These are phyloP conservation scores for Malurus cyaneus DNA, from an alignment of 2,113 vertebrate species.

Conservation along the genomic window DNA sequence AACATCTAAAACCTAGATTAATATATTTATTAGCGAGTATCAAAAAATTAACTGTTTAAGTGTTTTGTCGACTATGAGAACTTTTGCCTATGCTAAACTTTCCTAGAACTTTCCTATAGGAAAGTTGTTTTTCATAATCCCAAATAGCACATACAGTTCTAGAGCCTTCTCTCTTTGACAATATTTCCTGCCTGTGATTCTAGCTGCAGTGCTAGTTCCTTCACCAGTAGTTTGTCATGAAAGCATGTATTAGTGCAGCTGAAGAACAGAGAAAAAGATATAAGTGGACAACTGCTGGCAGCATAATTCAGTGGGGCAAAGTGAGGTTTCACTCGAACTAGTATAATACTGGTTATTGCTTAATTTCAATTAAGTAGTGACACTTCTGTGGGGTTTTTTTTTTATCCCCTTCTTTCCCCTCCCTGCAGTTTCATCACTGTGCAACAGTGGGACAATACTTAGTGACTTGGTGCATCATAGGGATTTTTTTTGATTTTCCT, in stretches of 20 bases:
- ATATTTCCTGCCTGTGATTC: background rate
- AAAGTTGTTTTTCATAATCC: background rate
- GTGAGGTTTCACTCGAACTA: background rate
- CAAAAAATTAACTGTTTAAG: background rate
- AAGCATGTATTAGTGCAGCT: background rate
- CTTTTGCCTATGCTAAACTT: background rate
- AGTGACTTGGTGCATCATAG: background rate
- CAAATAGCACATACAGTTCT: background rate
- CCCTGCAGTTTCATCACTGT: background rate
- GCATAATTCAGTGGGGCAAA: background rate
- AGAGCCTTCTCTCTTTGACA: background rate
- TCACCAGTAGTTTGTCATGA: background rate
- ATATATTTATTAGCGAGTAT: background rate
- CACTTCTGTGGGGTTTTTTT: rapidly evolving
- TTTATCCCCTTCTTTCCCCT: rapidly evolving
- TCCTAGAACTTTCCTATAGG: no score
- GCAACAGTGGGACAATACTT: background rate
- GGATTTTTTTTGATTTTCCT: background rate
- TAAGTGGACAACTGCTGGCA: background rate
- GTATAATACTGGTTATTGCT: background rate
- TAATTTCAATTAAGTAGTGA: background rate
- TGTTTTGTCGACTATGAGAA: background rate
- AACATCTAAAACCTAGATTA: background rate
- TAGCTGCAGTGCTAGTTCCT: background rate
- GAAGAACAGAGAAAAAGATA: background rate